Evolutionary conservation across 2,113 vertebrate genomes (phyloP), one percentile per base, ranked within the genome.

Genomic region (Chaetorhynchus papuensis): DNA sequence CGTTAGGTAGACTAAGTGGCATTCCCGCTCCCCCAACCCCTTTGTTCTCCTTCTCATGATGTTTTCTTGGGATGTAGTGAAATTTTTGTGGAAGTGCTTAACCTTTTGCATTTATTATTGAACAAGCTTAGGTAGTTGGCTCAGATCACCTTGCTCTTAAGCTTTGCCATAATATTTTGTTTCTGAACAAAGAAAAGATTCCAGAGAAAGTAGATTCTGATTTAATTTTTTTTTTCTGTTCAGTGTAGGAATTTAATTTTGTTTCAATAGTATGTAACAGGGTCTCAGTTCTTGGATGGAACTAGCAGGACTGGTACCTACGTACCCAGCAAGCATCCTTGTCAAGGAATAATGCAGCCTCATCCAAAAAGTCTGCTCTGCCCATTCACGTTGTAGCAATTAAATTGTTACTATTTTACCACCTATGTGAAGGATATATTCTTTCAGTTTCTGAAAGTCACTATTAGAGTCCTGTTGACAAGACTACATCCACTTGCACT

Each of bases 21-120:
- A 5, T 8, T 63, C 6, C 27, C 27, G 30, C 10, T 26, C 5
- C 1, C 21, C 1, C 2, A 1, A 0, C 13, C 6, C 20, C 3
- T 16, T 33, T 35, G 10, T 83, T 33, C 19, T 83, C 33, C 11
- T 78, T 44, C 35, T 74, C 1, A 3, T 27, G 9, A 10, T 65
- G 13, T 50, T 82, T 79, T 60, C 24, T 66, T 71, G 47, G 42
- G 6, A 47, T 4, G 1, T 10, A 52, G 17, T 42, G 30, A 65
- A 54, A 4, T 39, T 42, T 69, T 74, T 53, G 44, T 83, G 8
- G 5, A 72, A 64, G 35, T 28, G 8, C 30, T 96, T 90, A 41
- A 41, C 13, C 49, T 85, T 78, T 66, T 52, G 23, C 20, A 27
- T 60, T 72, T 59, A 4, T 45, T 68, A 41, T 7, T 74, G 33